These are phyloP conservation scores for Porites divaricata DNA, from an alignment of 92 coral and sea anemone genomes.

Conservation along the genomic window DNA sequence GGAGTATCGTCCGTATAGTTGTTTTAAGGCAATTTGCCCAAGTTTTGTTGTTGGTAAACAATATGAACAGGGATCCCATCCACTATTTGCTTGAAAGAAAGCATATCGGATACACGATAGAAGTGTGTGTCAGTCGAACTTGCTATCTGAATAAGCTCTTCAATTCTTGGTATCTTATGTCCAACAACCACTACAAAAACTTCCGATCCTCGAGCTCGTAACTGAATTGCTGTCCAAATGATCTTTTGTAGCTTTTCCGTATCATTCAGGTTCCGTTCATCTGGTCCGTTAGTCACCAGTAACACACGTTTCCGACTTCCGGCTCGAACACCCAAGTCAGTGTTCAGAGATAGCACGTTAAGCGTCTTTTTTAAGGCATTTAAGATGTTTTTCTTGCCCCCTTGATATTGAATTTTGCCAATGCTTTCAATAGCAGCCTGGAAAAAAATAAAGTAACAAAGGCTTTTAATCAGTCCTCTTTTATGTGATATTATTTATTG, in stretches of 20 bases:
- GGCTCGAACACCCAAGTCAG: conserved; percentile 47
- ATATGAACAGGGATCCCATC: conserved; percentile 55
- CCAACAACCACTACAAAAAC: conserved; percentile 83
- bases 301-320: conserved; percentile 66
- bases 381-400: conserved; percentile 75
- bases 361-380: conserved; percentile 62
- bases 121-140: conserved; percentile 73
- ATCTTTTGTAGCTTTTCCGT: conserved; percentile 30
- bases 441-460: background rate
- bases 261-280: conserved; percentile 49
- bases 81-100: conserved; percentile 56
- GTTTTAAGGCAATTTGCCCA: background rate
- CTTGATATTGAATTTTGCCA: conserved; percentile 39
- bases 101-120: conserved; percentile 68
- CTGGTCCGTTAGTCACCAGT: conserved; percentile 80
- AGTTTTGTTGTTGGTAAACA: conserved; percentile 16
- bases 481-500: too few relatives aligned
- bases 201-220: conserved; percentile 61
- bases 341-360: conserved; percentile 45
- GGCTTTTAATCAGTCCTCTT: background rate
- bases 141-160: conserved; percentile 74
- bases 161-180: conserved; percentile 56
- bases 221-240: conserved; percentile 43
- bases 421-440: conserved; percentile 44
- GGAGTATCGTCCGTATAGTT: background rate